These are phyloP conservation scores for Melipona bicolor DNA, from an alignment of 2,888 invertebrate genomes.

Conservation along the genomic window DNA sequence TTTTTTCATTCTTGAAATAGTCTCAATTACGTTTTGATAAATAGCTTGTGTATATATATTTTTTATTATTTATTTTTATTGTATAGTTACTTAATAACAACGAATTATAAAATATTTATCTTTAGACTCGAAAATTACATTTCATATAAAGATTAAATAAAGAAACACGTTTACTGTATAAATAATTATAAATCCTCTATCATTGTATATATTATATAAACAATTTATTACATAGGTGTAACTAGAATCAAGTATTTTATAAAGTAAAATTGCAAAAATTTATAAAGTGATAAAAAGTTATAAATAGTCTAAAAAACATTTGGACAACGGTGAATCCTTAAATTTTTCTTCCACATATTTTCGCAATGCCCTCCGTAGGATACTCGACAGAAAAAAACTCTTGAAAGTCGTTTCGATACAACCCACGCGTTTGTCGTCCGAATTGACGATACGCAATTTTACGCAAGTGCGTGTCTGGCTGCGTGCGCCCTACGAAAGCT, in stretches of 20 bases:
- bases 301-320: neutral
- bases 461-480: slow-evolving; percentile 67
- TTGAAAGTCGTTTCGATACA: slow-evolving; percentile 24
- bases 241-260: neutral
- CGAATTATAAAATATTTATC: too few species aligned
- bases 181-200: too few species aligned
- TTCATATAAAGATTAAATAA: too few species aligned
- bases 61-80: too few species aligned
- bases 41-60: too few species aligned
- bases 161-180: too few species aligned
- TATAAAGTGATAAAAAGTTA: neutral
- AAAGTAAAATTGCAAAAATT: neutral
- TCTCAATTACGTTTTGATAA: too few species aligned
- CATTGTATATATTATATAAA: neutral
- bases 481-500: slow-evolving; percentile 71
- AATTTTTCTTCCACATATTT: neutral
- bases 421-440: slow-evolving; percentile 50
- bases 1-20: too few species aligned
- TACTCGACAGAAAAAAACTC: neutral
- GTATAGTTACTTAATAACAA: too few species aligned
- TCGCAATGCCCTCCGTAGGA: neutral
- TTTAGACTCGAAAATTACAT: too few species aligned
- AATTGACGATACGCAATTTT: slow-evolving; percentile 72
- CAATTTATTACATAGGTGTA: neutral
- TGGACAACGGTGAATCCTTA: neutral